Conservation (phyloP, 1,140 invertebrate species). For the Penaeus chinensis region DNA sequence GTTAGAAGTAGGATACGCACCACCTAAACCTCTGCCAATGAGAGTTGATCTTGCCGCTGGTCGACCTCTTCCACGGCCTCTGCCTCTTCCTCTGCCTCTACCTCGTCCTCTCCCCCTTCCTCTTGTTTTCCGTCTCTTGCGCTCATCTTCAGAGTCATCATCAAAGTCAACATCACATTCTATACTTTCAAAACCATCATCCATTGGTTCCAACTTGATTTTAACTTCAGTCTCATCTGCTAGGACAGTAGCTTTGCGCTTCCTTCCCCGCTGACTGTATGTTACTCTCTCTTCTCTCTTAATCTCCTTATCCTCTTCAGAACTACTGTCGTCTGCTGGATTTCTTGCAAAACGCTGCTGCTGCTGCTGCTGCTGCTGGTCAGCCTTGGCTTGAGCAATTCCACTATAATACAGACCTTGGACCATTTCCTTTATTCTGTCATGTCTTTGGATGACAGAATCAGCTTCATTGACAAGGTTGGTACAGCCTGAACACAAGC, state of each 20-base stretch:
- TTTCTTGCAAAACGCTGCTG: constrained; percentile 25
- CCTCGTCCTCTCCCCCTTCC: constrained; percentile 55
- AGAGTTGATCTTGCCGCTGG: constrained; percentile 61
- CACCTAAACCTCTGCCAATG: constrained; percentile 61
- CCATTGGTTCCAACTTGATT: constrained; percentile 60
- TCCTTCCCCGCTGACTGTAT: constrained; percentile 62
- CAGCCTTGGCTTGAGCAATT: constrained; percentile 51
- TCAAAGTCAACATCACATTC: constrained; percentile 58
- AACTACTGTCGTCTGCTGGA: constrained; percentile 47
- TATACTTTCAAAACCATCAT: constrained; percentile 61
- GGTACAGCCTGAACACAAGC: constrained; percentile 60
- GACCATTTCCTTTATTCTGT: constrained; percentile 57
- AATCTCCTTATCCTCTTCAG: constrained; percentile 56
- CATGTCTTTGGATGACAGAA: constrained; percentile 60
- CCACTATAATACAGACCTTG: constrained; percentile 55
- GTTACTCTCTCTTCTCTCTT: constrained; percentile 53
- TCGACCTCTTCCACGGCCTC: constrained; percentile 51
- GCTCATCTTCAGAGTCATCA: constrained; percentile 57
- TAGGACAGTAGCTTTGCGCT: constrained; percentile 50
- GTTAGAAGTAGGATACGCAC: constrained; percentile 59
- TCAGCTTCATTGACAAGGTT: constrained; percentile 63
- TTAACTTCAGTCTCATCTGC: constrained; percentile 57
- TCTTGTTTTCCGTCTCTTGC: constrained; percentile 43
- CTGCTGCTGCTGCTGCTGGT: constrained; percentile 39
- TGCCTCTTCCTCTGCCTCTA: constrained; percentile 48